Evolutionary conservation across 2,888 invertebrate genomes (phyloP), one percentile per base, ranked within the genome.

Genomic region (Phengaris alcon): DNA sequence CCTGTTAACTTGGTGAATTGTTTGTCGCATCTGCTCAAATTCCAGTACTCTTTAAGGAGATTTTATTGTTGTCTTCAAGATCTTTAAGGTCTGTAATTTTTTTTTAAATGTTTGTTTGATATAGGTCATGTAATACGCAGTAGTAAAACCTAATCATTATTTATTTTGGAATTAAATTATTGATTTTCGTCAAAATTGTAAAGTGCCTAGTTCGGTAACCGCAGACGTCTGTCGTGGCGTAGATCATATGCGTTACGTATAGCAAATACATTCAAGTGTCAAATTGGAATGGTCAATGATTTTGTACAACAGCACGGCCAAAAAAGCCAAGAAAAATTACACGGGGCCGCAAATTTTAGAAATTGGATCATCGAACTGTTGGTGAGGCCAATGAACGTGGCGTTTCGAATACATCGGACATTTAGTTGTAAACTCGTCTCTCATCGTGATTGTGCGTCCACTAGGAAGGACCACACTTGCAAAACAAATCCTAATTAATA

Each of bases 281-380:
- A 54, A 54, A 54, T 81, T 85, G 90, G 87, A 90, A 90, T 90
- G 88, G 82, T 84, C 82, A 79, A 82, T 80, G 82, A 87, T 89
- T 90, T 90, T 88, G 84, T 82, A 79, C 77, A 78, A 82, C 82
- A 82, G 81, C 82, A 83, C 81, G 80, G 82, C 85, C 86, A 88
- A 82, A 88, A 89, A 86, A 85, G 82, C 12, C 15, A 72, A 81
- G 84, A 86, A 86, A 90, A 91, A 90, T 83, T 90, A 86, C 83
- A 82, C 81, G 77, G 82, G 83, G 83, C 82, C 81, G 84, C 85
- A 85, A 87, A 87, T 88, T 88, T 84, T 82, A 84, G 85, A 89
- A 91, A 89, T 87, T 91, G 82, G 90, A 90, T 87, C 90, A 88
- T 90, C 90, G 90, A 90, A 91, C 91, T 86, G 85, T 88, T 84